Conservation (phyloP, 2,113 vertebrate species). For the Meriones unguiculatus region DNA sequence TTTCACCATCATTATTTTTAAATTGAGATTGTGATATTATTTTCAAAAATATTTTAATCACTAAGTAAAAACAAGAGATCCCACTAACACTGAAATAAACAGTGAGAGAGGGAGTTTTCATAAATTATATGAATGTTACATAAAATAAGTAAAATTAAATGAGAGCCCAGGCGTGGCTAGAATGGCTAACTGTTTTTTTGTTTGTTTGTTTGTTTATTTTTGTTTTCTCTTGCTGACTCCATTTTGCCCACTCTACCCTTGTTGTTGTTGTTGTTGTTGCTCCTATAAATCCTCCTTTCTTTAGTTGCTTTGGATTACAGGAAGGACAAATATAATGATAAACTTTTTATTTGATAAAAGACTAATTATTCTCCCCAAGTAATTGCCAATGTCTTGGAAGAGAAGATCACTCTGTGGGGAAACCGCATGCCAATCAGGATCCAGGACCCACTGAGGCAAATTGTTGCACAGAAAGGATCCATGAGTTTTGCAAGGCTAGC, state of each 20-base stretch:
- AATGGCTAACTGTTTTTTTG: not conserved
- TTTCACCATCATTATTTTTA: not conserved
- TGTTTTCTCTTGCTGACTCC: not conserved
- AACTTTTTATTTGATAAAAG: not conserved
- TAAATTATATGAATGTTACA: not conserved
- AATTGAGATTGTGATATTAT: not conserved
- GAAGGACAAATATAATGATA: not conserved
- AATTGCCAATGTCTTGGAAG: not conserved
- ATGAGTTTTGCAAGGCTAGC: not conserved
- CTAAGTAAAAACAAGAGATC: not conserved
- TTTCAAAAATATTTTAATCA: not conserved
- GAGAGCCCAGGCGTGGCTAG: not conserved
- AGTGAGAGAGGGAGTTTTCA: not conserved
- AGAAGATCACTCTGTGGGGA: not conserved
- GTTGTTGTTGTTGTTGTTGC: not conserved
- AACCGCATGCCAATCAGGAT: not conserved
- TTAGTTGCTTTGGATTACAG: not conserved
- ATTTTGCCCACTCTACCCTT: not conserved
- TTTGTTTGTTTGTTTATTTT: too few species aligned
- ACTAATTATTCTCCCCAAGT: too few species aligned
- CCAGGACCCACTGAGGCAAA: not conserved
- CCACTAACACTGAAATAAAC: not conserved
- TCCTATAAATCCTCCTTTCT: not conserved
- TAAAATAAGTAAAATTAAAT: not conserved
- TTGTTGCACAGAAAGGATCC: fast-evolving